Conservation (phyloP, 2,888 invertebrate genomes). For the Drosophila nr. medialis region DNA sequence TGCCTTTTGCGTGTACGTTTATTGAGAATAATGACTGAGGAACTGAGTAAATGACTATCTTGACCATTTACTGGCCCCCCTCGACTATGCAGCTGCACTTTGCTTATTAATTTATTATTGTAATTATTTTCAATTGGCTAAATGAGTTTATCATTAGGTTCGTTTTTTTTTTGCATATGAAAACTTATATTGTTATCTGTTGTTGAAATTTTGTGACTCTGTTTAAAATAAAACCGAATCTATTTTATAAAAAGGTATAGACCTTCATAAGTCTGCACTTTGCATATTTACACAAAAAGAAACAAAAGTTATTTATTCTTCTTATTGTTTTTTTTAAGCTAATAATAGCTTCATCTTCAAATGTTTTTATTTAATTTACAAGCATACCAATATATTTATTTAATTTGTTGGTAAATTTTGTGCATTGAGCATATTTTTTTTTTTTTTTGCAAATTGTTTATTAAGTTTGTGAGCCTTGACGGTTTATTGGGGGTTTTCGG, state of each 20-base stretch:
- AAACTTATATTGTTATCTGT: background rate
- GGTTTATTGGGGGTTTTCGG: slow-evolving; percentile 26
- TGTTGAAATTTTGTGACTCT: background rate
- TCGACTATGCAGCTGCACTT: slow-evolving; percentile 38
- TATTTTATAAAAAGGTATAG: too few relatives aligned
- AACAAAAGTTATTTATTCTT: background rate
- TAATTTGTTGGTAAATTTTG: too few relatives aligned
- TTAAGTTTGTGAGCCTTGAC: slow-evolving; percentile 51
- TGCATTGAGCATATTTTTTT: slow-evolving; percentile 5
- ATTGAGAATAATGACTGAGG: slow-evolving; percentile 65
- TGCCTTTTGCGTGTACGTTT: slow-evolving; percentile 63
- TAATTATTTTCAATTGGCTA: slow-evolving; percentile 3
- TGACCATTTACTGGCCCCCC: slow-evolving; percentile 42
- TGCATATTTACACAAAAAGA: background rate
- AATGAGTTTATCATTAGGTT: background rate
- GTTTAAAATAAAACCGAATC: background rate
- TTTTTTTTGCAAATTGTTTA: slow-evolving; percentile 37
- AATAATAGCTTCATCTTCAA: background rate
- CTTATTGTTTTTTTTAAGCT: background rate
- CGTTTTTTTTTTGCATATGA: background rate
- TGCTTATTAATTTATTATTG: slow-evolving; percentile 11
- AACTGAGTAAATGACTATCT: slow-evolving; percentile 35
- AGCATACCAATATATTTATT: background rate
- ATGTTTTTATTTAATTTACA: background rate
- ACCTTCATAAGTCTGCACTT: background rate